These are phyloP conservation scores for Cheirogaleus medius DNA, from an alignment of 2,113 vertebrate species.

Conservation along the genomic window DNA sequence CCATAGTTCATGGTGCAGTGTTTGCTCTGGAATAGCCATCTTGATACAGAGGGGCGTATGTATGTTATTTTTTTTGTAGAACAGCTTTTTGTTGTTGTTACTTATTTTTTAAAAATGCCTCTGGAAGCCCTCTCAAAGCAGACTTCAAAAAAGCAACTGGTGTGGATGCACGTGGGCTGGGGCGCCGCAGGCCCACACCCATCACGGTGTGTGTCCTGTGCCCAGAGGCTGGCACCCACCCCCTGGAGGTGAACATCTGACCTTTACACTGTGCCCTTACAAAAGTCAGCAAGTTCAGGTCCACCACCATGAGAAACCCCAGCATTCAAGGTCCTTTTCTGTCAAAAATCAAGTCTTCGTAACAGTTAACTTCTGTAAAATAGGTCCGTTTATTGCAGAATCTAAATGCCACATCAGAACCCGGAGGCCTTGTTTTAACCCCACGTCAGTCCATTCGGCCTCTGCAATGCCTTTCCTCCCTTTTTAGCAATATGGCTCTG, in stretches of 20 bases:
- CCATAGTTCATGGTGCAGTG: not conserved
- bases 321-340: not conserved
- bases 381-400: not conserved
- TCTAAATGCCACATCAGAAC: not conserved
- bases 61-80: not conserved
- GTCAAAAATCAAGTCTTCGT: not conserved
- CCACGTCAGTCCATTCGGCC: not conserved
- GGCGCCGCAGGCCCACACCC: not conserved
- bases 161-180: not conserved
- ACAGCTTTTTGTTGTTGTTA: not conserved
- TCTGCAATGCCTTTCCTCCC: constrained; percentile 40
- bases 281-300: not conserved
- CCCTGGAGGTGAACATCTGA: not conserved
- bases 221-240: not conserved
- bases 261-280: not conserved
- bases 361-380: not conserved
- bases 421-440: not conserved
- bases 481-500: constrained; percentile 46
- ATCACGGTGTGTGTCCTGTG: no score
- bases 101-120: not conserved
- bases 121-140: not conserved
- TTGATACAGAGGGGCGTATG: not conserved
- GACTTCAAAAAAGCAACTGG: not conserved
- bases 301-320: not conserved
- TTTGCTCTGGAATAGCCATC: not conserved